Evolutionary conservation across 2,113 vertebrate species (phyloP), one percentile per base, ranked within the genome.

Genomic region (Amblyopsis rosae): DNA sequence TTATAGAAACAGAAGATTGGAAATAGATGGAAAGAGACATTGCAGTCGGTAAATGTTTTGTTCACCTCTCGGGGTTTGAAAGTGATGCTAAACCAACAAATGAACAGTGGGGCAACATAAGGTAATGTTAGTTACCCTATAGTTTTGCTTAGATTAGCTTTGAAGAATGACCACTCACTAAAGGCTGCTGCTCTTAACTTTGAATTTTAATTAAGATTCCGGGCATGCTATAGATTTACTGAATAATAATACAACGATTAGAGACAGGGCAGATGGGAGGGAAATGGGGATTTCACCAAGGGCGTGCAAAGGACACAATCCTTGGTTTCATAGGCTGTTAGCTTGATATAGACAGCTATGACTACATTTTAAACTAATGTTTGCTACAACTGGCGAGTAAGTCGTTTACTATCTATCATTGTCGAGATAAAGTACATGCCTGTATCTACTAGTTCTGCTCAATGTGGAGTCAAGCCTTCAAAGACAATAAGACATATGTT

Each of bases 401-500:
- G 26, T 26, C 4, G 4, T 41, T 41, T 41, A 41, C 35, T 41
- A 8, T 41, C 35, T 6, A 41, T 5, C 5, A 41, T 8, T 41
- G 35, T 41, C 35, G 35, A 41, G 35, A 41, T 41, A 41, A 6
- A 41, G 35, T 41, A 8, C 35, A 41, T 41, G 4, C 35, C 35
- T 41, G 35, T 5, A 41, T 41, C 35, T 41, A 41, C n/a, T 9
- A 45, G 41, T 46, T 15, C n/a, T 10, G 45, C 41, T 3, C 59
- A 67, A 76, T 64, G 49, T 65, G 65, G 19, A 59, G 17, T 69
- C 65, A 45, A 79, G 59, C 62, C 70, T 62, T 26, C 47, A 75
- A 67, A 54, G 26, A 26, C 26, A 26, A 2, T 26, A 26, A 41
- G 62, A 51, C 76, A 75, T 84, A 67, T 83, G 83, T 81, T 85